Conservation (phyloP, 1,140 invertebrate species). For the Drosophila subpulchrella region DNA sequence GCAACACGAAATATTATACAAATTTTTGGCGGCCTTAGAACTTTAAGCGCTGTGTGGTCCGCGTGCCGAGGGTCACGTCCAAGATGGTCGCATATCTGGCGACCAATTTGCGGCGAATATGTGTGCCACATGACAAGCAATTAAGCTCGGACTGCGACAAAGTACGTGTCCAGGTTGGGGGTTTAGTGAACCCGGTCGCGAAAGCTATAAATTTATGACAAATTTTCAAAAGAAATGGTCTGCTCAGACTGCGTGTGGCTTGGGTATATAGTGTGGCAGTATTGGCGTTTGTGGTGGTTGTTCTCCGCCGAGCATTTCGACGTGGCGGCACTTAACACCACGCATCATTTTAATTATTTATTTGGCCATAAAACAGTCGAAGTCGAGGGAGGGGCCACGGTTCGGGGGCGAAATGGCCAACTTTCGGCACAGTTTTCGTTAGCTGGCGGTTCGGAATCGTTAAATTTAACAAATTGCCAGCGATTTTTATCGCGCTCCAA, state of each 20-base stretch:
- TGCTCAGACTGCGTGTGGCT: slow-evolving; percentile 69
- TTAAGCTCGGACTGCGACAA: slow-evolving; percentile 58
- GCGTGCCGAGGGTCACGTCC: slow-evolving; percentile 39
- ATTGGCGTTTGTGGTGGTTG: slow-evolving; percentile 5
- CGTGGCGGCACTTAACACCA: slow-evolving; percentile 80
- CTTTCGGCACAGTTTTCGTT: slow-evolving; percentile 75
- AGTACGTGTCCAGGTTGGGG: slow-evolving; percentile 47
- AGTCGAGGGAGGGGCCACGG: slow-evolving; percentile 40
- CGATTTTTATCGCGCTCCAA: slow-evolving; percentile 74
- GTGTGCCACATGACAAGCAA: slow-evolving; percentile 81
- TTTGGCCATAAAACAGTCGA: slow-evolving; percentile 78
- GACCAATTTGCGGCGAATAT: slow-evolving; percentile 69
- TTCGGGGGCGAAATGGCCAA: slow-evolving; percentile 40
- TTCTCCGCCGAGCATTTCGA: slow-evolving; percentile 38
- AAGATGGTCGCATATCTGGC: slow-evolving; percentile 55
- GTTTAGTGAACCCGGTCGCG: slow-evolving; percentile 74
- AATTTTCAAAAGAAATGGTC: slow-evolving; percentile 77
- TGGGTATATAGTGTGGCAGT: slow-evolving; percentile 31
- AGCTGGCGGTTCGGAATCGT: slow-evolving; percentile 63
- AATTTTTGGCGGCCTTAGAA: slow-evolving; percentile 36
- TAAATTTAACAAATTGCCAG: slow-evolving; percentile 83
- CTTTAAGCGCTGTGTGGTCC: slow-evolving; percentile 61
- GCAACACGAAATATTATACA: neutral
- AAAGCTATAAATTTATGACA: slow-evolving; percentile 83
- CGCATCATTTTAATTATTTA: slow-evolving; percentile 84